Evolutionary conservation across 2,797 vertebrate genomes (phyloP).

Genomic region (Melanotaenia nigrans): DNA sequence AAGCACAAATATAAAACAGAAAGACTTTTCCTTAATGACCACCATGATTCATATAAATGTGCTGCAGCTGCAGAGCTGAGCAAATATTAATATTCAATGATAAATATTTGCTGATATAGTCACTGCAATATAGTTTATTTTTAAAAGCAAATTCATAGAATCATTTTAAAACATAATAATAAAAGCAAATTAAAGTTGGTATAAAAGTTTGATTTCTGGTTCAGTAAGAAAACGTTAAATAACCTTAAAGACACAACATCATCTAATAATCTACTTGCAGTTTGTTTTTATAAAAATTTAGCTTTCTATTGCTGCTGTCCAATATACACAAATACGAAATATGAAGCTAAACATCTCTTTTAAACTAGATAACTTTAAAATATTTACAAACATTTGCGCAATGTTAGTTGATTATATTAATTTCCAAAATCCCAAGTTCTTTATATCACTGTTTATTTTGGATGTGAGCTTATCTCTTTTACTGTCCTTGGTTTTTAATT

Average conservation of each 20-base stretch:
- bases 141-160: neutral
- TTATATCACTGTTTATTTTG: neutral
- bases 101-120: conserved; percentile 12
- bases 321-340: neutral
- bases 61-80: neutral
- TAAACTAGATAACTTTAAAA: neutral
- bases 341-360: neutral
- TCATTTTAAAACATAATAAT: neutral
- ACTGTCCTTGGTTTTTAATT: neutral
- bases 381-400: neutral
- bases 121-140: neutral
- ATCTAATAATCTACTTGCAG: neutral
- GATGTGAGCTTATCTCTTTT: no score
- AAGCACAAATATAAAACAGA: neutral
- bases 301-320: neutral
- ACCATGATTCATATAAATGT: conserved; percentile 1
- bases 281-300: neutral
- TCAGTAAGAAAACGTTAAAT: neutral
- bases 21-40: neutral
- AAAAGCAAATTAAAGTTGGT: neutral
- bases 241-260: neutral
- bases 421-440: neutral
- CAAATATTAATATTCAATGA: conserved; percentile 17
- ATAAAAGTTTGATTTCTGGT: neutral
- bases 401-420: neutral